Evolutionary conservation across 2,888 invertebrate species (phyloP).

Genomic region (Stegophylla sp.): DNA sequence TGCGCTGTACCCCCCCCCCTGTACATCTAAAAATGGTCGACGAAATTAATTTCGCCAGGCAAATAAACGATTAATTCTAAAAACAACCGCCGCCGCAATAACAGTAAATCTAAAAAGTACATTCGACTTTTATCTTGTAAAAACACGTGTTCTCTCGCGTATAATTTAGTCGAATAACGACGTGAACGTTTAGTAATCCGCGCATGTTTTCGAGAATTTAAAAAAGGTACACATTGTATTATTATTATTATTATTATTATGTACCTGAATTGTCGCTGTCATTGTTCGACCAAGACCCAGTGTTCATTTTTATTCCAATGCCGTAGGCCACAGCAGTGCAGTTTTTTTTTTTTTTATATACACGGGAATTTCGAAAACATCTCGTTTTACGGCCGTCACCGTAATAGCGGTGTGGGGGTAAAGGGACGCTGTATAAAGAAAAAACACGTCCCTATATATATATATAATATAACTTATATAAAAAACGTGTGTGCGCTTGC

Average conservation of each 20-base stretch:
- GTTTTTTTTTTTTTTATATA: slow-evolving; percentile 18
- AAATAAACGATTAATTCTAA: no score
- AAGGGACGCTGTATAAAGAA: neutral
- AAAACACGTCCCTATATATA: neutral
- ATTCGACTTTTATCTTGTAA: no score
- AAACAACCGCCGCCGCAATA: no score
- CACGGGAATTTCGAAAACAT: neutral
- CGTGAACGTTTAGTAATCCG: neutral
- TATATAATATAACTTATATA: neutral
- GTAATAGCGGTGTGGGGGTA: neutral
- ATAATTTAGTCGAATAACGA: neutral
- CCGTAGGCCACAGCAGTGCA: neutral
- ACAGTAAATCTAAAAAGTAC: no score
- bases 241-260: no score
- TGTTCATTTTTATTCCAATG: slow-evolving; percentile 15
- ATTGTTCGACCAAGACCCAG: neutral
- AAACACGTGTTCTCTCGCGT: neutral
- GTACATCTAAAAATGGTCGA: no score
- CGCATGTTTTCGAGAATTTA: slow-evolving; percentile 1
- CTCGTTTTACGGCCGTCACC: slow-evolving; percentile 19
- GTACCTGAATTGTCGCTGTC: no score
- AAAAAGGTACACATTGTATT: neutral
- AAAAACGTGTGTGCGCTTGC: neutral
- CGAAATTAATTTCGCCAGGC: no score
- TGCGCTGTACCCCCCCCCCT: no score